phyloP scores from a whole-genome alignment of 2,888 invertebrate species.

The Dryococelus australis region DNA sequence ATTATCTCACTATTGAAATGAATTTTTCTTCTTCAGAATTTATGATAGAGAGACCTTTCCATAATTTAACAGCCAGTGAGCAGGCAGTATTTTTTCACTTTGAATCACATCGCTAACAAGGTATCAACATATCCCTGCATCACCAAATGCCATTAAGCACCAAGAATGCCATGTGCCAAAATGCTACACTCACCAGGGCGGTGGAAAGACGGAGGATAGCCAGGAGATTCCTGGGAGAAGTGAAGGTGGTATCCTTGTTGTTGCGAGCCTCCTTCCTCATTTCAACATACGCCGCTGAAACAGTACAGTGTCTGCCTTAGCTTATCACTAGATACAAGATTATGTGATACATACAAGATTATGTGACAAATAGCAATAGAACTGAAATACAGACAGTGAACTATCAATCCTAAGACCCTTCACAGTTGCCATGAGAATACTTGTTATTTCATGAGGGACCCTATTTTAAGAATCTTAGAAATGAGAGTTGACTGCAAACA shows the following conservation, averaged over 20 bases:
- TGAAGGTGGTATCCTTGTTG: constrained; percentile 90
- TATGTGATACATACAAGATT: neutral
- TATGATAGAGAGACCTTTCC: too few relatives aligned
- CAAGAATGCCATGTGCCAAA: too few relatives aligned
- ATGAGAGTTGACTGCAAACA: too few relatives aligned
- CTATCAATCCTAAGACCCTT: too few relatives aligned
- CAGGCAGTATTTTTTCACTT: too few relatives aligned
- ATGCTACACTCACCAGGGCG: constrained; percentile 71
- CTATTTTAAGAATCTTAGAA: too few relatives aligned
- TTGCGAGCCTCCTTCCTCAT: constrained; percentile 85
- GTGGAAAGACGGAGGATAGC: constrained; percentile 92
- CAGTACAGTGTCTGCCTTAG: neutral
- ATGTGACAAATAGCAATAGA: neutral
- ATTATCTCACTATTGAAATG: too few relatives aligned
- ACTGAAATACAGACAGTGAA: neutral
- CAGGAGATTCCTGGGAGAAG: constrained; percentile 94
- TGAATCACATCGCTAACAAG: too few relatives aligned
- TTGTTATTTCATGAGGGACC: too few relatives aligned
- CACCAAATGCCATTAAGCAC: neutral
- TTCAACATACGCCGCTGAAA: constrained; percentile 77
- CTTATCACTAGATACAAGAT: neutral
- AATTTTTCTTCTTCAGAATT: too few relatives aligned
- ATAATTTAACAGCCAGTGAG: too few relatives aligned
- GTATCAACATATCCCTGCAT: neutral
- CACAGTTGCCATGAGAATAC: too few relatives aligned